Evolutionary conservation across 2,113 vertebrate species (phyloP), one percentile per base, ranked within the genome.

Genomic region (Xiphophorus hellerii): DNA sequence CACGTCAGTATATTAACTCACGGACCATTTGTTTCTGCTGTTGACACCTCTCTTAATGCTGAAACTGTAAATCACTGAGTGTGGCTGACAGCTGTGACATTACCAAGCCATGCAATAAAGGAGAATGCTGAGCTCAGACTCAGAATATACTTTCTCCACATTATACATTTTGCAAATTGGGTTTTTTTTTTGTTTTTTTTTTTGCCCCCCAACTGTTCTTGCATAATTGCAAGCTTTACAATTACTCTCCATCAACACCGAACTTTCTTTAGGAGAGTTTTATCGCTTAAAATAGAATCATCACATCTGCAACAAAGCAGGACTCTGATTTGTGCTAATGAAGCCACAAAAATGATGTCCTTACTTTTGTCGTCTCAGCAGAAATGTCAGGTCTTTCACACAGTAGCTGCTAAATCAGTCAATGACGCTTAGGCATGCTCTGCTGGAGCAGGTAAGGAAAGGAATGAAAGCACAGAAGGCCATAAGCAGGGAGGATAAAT

Each of bases 21-120:
- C 35, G 67, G 74, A 78, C 85, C 92, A 91, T 93, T 92, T 87
- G 83, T 91, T 91, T 90, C 78, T 66, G 79, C 73, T 71, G 83
- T 83, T 89, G 90, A 93, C 90, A 88, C 89, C 81, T 83, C 82
- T 87, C 73, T 89, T 92, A 90, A 90, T 90, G 89, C 89, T 88
- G 85, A 88, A 85, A 87, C 84, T 86, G 90, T 89, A 91, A 92
- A 92, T 93, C 92, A 90, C 72, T 79, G 77, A 83, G 79, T 17
- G 22, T 66, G 79, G 73, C 62, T 83, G 89, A 89, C 88, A 87
- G 88, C 86, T 10, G 67, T 87, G 88, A 90, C 87, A 89, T 91
- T 90, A 89, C 82, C 89, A 74, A 87, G 90, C 85, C 84, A 83
- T 87, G 92, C 89, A 89, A 85, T 87, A 87, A 88, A 68, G 20